Evolutionary conservation across 2,113 vertebrate genomes (phyloP).

Genomic region (Coryphaenoides rupestris): DNA sequence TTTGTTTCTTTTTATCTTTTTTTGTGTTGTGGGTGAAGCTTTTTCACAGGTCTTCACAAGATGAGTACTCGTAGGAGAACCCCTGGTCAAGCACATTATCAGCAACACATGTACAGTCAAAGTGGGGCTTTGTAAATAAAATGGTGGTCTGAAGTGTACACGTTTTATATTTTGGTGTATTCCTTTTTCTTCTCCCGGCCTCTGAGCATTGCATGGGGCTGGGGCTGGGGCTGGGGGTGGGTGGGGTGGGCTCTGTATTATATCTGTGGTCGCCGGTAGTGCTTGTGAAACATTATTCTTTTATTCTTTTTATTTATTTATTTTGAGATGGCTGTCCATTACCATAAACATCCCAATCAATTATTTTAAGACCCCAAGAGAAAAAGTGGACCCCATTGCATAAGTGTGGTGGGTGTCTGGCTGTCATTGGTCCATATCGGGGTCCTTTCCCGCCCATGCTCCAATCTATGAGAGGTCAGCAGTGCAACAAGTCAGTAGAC

Average conservation of each 20-base stretch:
- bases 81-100: slow-evolving; percentile 59
- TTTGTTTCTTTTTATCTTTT: slow-evolving; percentile 4
- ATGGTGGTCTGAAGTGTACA: slow-evolving; percentile 64
- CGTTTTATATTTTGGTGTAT: slow-evolving; percentile 63
- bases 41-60: slow-evolving; percentile 42
- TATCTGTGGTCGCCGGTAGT: slow-evolving; percentile 34
- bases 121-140: slow-evolving; percentile 74
- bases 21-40: slow-evolving; percentile 45
- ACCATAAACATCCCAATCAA: slow-evolving; percentile 56
- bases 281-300: slow-evolving; percentile 20
- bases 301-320: no score
- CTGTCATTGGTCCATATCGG: slow-evolving; percentile 55
- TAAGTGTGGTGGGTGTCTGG: slow-evolving; percentile 41
- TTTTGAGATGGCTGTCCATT: slow-evolving; percentile 65
- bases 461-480: slow-evolving; percentile 62
- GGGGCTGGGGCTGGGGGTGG: slow-evolving; percentile 22
- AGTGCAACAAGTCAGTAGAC: slow-evolving; percentile 44
- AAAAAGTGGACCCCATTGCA: slow-evolving; percentile 49
- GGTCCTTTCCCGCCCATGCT: slow-evolving; percentile 29
- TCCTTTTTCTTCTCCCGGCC: slow-evolving; percentile 57
- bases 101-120: slow-evolving; percentile 66
- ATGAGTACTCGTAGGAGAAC: slow-evolving; percentile 48
- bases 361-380: slow-evolving; percentile 19
- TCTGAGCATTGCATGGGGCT: slow-evolving; percentile 41
- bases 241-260: slow-evolving; percentile 40